Percentiles rank a stretch among this genome's conserved stretches.
phyloP scores from a whole-genome alignment of 37 sponge, comb jelly and placozoan species.

The Ianthella basta region DNA sequence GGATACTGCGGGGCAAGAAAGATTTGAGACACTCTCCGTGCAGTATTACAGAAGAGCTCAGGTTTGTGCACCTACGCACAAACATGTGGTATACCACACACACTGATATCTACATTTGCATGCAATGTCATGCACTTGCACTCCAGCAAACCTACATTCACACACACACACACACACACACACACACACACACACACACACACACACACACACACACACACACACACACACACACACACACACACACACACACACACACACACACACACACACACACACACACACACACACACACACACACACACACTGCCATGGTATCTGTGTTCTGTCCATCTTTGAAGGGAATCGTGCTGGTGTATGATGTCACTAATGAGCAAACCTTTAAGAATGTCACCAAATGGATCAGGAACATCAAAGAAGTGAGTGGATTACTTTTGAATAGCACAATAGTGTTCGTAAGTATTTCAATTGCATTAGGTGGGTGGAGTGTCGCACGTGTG shows the following conservation, averaged over 20 bases:
- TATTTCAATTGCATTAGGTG: background rate
- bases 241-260: background rate
- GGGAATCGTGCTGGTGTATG: slow-evolving; percentile 86
- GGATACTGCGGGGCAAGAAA: slow-evolving; percentile 93
- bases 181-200: no score
- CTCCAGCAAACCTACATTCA: background rate
- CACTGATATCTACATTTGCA: background rate
- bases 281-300: no score
- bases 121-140: background rate
- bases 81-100: background rate
- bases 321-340: slow-evolving; percentile 15
- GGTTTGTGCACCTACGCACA: slow-evolving; percentile 55
- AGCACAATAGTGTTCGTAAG: no score
- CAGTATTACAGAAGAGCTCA: slow-evolving; percentile 90
- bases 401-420: slow-evolving; percentile 83
- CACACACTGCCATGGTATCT: background rate
- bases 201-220: no score
- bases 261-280: no score
- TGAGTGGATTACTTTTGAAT: slow-evolving; percentile 8
- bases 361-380: slow-evolving; percentile 74
- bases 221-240: background rate
- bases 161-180: background rate
- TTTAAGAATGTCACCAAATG: slow-evolving; percentile 84
- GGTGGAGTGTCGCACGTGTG: background rate
- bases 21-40: slow-evolving; percentile 85